Conservation (phyloP, 35 echinoderm and acorn worm species). For the Apostichopus californicus region DNA sequence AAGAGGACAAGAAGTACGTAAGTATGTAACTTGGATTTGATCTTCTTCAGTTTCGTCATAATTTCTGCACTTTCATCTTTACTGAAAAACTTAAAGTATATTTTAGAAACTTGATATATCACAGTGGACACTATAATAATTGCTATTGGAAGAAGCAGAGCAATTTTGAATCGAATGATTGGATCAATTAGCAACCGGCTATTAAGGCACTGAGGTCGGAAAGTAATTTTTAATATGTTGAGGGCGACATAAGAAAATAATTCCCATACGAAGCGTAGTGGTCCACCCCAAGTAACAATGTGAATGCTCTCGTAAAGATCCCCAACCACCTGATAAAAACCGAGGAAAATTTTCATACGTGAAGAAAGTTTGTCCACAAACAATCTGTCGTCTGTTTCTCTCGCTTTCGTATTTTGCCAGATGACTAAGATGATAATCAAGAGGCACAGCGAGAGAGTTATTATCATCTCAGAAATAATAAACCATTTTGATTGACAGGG, state of each 20-base stretch:
- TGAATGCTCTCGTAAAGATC: slow-evolving; percentile 41
- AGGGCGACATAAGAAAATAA: slow-evolving; percentile 12
- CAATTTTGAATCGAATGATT: slow-evolving; percentile 37
- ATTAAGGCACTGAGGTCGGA: slow-evolving; percentile 28
- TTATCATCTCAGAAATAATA: background rate
- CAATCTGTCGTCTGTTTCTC: background rate
- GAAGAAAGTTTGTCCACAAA: slow-evolving; percentile 16
- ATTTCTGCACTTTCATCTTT: background rate
- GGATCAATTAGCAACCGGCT: background rate
- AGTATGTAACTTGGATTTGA: background rate
- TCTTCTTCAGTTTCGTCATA: too few relatives aligned
- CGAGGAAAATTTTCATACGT: slow-evolving; percentile 45
- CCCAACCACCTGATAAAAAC: slow-evolving; percentile 55
- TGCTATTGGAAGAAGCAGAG: background rate
- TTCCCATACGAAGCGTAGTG: background rate
- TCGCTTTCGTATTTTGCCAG: slow-evolving; percentile 6
- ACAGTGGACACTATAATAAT: background rate
- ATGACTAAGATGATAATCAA: background rate
- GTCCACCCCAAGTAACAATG: slow-evolving; percentile 19
- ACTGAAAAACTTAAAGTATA: background rate
- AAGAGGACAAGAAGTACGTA: background rate
- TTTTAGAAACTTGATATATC: background rate
- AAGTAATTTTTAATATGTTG: slow-evolving; percentile 6
- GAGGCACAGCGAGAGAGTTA: background rate
- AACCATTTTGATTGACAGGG: slow-evolving; percentile 38